Conservation (phyloP, 2,113 vertebrate genomes). For the Nipponia nippon region DNA sequence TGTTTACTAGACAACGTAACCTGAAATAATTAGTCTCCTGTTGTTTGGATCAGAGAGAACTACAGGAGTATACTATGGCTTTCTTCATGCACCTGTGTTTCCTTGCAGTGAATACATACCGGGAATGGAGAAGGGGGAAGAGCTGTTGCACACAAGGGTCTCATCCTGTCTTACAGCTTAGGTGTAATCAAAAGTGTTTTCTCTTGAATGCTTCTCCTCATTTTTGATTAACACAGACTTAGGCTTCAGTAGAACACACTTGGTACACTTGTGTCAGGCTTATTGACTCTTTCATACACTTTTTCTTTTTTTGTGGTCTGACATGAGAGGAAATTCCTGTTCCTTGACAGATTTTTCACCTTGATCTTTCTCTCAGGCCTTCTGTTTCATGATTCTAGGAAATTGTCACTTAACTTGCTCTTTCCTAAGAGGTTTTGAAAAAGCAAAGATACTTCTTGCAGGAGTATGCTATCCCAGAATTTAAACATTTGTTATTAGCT, state of each 20-base stretch:
- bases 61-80: not conserved
- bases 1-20: not conserved
- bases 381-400: not conserved
- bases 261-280: not conserved
- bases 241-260: not conserved
- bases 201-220: not conserved
- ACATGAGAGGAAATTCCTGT: not conserved
- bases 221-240: not conserved
- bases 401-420: not conserved
- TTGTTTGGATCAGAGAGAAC: not conserved
- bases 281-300: not conserved
- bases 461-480: not conserved
- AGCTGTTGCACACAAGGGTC: not conserved
- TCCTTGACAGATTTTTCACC: not conserved
- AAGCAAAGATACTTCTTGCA: not conserved
- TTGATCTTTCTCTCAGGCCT: not conserved
- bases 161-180: not conserved
- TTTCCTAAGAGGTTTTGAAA: not conserved
- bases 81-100: not conserved
- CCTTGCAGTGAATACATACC: not conserved
- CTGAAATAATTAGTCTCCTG: not conserved
- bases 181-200: not conserved
- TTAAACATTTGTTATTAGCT: not conserved
- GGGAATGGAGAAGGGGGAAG: not conserved
- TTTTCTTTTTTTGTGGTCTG: not conserved